A percentile compares a stretch with the other conserved stretches of the same genome.
These are phyloP conservation scores for Lerema accius DNA, from an alignment of 1,140 invertebrate species.

Conservation along the genomic window DNA sequence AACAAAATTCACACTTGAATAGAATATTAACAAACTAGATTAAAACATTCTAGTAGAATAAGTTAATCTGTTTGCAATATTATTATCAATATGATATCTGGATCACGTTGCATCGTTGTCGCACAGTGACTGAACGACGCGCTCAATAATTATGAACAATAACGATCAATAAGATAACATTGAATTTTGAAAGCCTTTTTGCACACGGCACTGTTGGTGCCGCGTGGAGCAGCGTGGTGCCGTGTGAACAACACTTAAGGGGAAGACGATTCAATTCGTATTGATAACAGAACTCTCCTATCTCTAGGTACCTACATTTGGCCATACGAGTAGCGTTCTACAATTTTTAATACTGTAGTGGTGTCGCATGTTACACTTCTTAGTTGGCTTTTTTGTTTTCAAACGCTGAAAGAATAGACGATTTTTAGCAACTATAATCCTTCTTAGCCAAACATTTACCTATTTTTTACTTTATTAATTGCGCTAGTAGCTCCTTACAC, in stretches of 20 bases:
- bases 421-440: too few species aligned
- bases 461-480: too few species aligned
- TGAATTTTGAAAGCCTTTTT: conserved; percentile 63
- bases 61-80: conserved; percentile 4
- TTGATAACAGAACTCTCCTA: too few species aligned
- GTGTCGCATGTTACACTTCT: too few species aligned
- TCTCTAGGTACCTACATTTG: too few species aligned
- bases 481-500: too few species aligned
- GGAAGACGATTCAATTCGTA: conserved; percentile 34
- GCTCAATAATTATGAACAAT: conserved; percentile 38
- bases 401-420: too few species aligned
- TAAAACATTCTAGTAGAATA: not conserved
- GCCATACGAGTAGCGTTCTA: too few species aligned
- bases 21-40: not conserved
- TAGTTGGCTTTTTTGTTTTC: too few species aligned
- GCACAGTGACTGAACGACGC: not conserved
- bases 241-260: conserved; percentile 64
- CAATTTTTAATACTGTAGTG: too few species aligned
- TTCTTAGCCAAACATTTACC: too few species aligned
- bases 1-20: too few species aligned
- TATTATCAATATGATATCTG: conserved; percentile 12
- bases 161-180: conserved; percentile 41
- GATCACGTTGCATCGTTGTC: not conserved
- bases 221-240: conserved; percentile 51
- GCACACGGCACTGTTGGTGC: conserved; percentile 62